Evolutionary conservation across 2,113 vertebrate genomes (phyloP).

Genomic region (Hippocampus zosterae): DNA sequence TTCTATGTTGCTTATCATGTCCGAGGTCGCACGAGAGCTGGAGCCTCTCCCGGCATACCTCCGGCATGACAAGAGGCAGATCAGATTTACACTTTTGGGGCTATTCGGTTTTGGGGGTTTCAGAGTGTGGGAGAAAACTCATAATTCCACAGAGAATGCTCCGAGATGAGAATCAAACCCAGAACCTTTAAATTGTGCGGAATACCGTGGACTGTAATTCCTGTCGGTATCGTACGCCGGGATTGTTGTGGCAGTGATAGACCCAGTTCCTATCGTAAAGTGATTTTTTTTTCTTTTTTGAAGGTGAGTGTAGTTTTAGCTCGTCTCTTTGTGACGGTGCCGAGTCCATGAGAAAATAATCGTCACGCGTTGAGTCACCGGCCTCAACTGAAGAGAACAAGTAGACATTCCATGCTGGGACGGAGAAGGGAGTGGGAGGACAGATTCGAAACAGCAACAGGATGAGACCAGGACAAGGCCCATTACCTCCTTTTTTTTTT

Average conservation of each 20-base stretch:
- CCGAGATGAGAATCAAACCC: not conserved
- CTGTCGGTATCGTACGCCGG: too few species aligned
- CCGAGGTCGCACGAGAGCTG: not conserved
- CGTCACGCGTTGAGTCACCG: constrained; percentile 57
- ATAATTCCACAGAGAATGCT: not conserved
- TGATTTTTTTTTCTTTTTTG: not conserved
- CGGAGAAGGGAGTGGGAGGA: constrained; percentile 59
- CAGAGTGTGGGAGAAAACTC: not conserved
- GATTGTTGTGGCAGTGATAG: not conserved
- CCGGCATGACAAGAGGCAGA: not conserved
- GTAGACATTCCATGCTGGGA: constrained; percentile 58
- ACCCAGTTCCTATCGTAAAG: not conserved
- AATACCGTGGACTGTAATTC: not conserved
- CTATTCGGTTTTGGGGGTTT: not conserved
- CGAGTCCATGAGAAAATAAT: constrained; percentile 34
- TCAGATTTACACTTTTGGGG: not conserved
- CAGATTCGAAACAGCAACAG: constrained; percentile 51
- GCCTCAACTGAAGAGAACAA: constrained; percentile 34
- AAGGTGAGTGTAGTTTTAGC: not conserved
- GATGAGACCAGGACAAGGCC: constrained; percentile 55
- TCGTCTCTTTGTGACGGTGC: constrained; percentile 8
- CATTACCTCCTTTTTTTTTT: constrained; percentile 50
- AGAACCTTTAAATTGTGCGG: not conserved
- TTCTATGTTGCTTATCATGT: not conserved
- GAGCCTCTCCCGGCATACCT: not conserved